Conservation (phyloP, 2,888 invertebrate species). For the Meteorus colon region DNA sequence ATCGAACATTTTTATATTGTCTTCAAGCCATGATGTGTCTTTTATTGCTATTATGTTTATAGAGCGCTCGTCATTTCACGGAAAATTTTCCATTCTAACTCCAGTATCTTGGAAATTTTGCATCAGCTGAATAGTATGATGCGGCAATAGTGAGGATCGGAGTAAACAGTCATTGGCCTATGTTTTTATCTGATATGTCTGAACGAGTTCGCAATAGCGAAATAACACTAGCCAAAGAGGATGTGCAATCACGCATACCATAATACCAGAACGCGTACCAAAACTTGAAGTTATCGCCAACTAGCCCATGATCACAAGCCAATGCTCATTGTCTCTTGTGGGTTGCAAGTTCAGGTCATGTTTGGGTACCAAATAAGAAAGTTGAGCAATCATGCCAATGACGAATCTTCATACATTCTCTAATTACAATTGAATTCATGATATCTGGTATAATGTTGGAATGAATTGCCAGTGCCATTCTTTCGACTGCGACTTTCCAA, state of each 20-base stretch:
- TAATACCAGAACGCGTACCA: constrained; percentile 12
- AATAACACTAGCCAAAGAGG: background rate
- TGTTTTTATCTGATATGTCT: background rate
- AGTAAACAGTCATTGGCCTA: no score
- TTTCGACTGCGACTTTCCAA: no score
- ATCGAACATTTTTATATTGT: constrained; percentile 1
- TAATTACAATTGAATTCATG: no score
- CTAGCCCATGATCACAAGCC: constrained; percentile 14
- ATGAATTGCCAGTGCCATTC: no score
- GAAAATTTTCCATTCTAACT: no score
- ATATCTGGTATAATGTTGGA: no score
- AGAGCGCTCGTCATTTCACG: background rate
- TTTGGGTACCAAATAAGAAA: background rate
- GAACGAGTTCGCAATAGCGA: background rate
- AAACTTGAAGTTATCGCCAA: background rate
- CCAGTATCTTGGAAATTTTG: no score
- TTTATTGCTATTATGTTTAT: no score
- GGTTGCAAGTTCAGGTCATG: background rate
- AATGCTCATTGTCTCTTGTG: background rate
- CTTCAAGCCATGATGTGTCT: background rate
- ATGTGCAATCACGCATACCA: constrained; percentile 17
- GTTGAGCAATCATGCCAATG: no score
- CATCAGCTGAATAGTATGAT: no score
- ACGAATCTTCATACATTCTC: no score
- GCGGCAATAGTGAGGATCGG: no score